Evolutionary conservation across 2,797 vertebrate genomes (phyloP).

Genomic region (Hydrophis major): DNA sequence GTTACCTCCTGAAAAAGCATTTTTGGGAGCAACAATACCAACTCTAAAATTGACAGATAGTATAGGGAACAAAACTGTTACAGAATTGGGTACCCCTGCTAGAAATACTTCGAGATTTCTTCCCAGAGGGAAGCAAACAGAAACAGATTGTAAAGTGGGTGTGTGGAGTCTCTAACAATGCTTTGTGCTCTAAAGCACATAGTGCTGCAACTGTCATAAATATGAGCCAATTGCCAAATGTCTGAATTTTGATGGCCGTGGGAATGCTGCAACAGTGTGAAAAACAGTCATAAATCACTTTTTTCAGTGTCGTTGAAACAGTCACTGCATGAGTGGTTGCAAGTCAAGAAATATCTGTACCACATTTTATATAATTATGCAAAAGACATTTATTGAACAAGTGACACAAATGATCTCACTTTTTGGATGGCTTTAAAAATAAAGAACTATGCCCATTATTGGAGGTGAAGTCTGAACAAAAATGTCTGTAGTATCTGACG

Average conservation of each 20-base stretch:
- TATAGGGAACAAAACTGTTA: background rate
- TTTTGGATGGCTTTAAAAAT: background rate
- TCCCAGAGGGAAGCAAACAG: background rate
- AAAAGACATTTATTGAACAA: background rate
- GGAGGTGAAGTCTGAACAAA: background rate
- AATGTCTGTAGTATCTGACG: background rate
- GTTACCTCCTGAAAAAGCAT: background rate
- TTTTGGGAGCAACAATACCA: background rate
- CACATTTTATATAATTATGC: background rate
- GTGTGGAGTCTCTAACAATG: background rate
- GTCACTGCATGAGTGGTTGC: background rate
- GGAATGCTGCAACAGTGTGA: background rate
- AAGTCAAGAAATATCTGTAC: background rate
- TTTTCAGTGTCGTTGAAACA: background rate
- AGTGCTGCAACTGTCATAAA: background rate
- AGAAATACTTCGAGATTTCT: background rate
- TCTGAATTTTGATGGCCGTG: background rate
- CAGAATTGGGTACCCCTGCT: background rate
- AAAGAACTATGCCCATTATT: background rate
- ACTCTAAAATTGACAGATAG: background rate
- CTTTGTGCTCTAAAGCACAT: background rate
- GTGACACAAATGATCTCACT: background rate
- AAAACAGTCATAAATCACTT: background rate
- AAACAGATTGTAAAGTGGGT: background rate
- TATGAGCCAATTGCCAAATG: background rate